Conservation (phyloP, 1,140 invertebrate genomes). For the Drosophila grimshawi region DNA sequence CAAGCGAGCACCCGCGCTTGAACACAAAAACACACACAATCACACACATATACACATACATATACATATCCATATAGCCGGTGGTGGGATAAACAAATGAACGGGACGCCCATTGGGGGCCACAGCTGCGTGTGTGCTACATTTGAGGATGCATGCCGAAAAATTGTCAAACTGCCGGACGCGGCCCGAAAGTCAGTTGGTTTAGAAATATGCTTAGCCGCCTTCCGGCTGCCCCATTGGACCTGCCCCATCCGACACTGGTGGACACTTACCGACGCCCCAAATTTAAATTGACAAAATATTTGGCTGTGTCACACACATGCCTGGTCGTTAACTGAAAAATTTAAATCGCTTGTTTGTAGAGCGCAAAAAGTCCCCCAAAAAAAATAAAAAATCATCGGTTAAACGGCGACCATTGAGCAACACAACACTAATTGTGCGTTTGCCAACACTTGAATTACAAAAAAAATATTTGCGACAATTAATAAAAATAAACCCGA, state of each 20-base stretch:
- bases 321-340: conserved; percentile 51
- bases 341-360: conserved; percentile 59
- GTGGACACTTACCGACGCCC: conserved; percentile 41
- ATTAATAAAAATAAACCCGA: conserved; percentile 59
- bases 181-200: conserved; percentile 70
- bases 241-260: background rate
- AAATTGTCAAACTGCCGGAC: conserved; percentile 77
- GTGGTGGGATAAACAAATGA: conserved; percentile 66
- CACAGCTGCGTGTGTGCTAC: conserved; percentile 73
- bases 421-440: conserved; percentile 57
- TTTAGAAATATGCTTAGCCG: conserved; percentile 68
- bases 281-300: conserved; percentile 80
- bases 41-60: conserved; percentile 6
- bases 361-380: conserved; percentile 18
- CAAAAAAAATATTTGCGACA: conserved; percentile 76
- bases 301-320: conserved; percentile 53
- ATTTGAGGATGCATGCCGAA: conserved; percentile 72
- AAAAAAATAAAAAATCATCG: conserved; percentile 54
- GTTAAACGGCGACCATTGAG: conserved; percentile 1
- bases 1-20: conserved; percentile 50
- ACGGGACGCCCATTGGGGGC: conserved; percentile 51
- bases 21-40: conserved; percentile 27
- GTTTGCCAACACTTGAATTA: conserved; percentile 69
- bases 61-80: conserved; percentile 9
- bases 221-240: conserved; percentile 29